Evolutionary conservation across 2,797 vertebrate species (phyloP), one percentile per base, ranked within the genome.

Genomic region (Pyrocephalus nanus): DNA sequence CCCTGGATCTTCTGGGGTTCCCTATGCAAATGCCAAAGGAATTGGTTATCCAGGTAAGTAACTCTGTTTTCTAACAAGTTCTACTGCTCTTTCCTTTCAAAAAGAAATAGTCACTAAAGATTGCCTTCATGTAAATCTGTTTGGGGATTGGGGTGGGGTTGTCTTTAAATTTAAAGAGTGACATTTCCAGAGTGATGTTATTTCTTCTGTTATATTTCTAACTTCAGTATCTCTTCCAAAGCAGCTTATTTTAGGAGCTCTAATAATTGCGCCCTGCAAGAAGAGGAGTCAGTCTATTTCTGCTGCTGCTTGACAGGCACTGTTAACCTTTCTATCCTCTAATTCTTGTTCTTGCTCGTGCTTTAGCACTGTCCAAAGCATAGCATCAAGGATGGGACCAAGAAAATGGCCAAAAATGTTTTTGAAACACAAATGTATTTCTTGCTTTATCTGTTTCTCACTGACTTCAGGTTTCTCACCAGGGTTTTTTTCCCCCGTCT

Each of bases 11-110:
- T 98, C 99, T 98, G 99, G 99, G 98, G 98, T 99, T 96, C 99
- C 99, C 96, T 99, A 99, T 97, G 98, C 99, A 98, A 99, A 99
- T 96, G 97, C 98, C 90, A 99, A 99, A 98, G 99, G 99, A 97
- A 97, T 99, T 97, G 98, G 99, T 96, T 99, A 99, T 97, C 99
- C 99, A 98, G 99, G 99, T 99, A 98, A 98, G 97, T 61, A 77
- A 18, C 15, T 75, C 12, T 1, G 0, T 8, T 74, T 73, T 66
- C 55, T 70, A 53, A 40, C 1, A 2, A 50, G 25, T 77, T 60
- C 6, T 16, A 1, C 17, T 42, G 19, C 12, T 75, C 36, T 77
- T 57, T 54, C 7, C n/a, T 88, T 27, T 75, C 36, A 29, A 20
- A 32, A 74, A 34, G 22, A 48, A 86, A 9, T 6, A 55, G 17